phyloP scores from a whole-genome alignment of 1,140 invertebrate genomes.

The Lepidurus packardi region DNA sequence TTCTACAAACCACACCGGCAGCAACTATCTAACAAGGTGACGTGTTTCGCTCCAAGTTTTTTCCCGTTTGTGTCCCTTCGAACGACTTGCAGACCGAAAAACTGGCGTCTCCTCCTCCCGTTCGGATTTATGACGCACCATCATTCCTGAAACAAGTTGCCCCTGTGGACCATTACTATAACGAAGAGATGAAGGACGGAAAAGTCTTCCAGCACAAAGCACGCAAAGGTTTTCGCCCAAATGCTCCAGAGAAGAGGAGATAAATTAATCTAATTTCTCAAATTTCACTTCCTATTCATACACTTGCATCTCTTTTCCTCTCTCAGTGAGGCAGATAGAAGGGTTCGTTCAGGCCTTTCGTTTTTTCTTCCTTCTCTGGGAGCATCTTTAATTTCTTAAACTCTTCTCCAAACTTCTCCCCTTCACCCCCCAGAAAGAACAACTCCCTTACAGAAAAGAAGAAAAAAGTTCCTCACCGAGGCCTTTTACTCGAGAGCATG shows the following conservation, averaged over 20 bases:
- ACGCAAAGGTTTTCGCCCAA: background rate
- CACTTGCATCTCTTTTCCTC: background rate
- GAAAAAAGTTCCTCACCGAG: slow-evolving; percentile 5
- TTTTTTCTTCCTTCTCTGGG: background rate
- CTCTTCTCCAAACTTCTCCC: background rate
- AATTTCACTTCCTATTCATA: background rate
- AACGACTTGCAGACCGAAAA: too few relatives aligned
- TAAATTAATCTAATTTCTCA: slow-evolving; percentile 4
- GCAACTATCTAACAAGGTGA: background rate
- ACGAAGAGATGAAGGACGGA: background rate
- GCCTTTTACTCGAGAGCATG: background rate
- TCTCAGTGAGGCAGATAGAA: background rate
- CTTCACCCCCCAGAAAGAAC: background rate
- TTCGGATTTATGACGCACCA: background rate
- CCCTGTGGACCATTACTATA: background rate
- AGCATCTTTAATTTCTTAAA: background rate
- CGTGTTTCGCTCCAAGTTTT: background rate
- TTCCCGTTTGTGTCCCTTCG: background rate
- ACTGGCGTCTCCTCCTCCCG: background rate
- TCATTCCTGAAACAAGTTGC: slow-evolving; percentile 1
- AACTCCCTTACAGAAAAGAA: background rate
- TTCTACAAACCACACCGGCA: background rate
- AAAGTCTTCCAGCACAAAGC: background rate
- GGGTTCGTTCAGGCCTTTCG: too few relatives aligned
- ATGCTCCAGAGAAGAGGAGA: background rate